These are phyloP conservation scores for Otus sunia DNA, from an alignment of 2,113 vertebrate species.

Conservation along the genomic window DNA sequence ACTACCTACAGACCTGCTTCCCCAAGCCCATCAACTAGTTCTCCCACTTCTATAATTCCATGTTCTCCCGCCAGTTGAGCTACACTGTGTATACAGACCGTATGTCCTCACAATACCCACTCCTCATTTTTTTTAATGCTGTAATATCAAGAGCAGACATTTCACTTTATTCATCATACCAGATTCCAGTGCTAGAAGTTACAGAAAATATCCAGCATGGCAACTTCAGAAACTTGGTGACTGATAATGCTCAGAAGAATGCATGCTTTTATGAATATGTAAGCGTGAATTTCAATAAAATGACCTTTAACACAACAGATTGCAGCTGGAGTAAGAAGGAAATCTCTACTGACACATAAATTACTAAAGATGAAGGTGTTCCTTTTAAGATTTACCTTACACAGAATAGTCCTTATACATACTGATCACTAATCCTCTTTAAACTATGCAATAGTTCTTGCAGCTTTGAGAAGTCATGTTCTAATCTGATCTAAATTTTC, in stretches of 20 bases:
- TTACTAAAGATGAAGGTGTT: slow-evolving; percentile 35
- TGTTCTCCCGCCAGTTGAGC: neutral
- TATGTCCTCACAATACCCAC: neutral
- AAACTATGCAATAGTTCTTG: neutral
- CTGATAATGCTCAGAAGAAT: neutral
- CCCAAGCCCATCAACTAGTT: neutral
- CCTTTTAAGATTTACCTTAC: neutral
- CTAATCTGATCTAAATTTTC: neutral
- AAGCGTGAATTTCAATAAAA: slow-evolving; percentile 31
- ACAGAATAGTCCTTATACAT: neutral
- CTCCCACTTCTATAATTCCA: neutral
- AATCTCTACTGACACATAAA: slow-evolving; percentile 35
- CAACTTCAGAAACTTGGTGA: neutral
- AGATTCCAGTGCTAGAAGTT: neutral
- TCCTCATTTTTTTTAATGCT: neutral
- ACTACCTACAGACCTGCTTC: neutral
- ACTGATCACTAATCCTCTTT: slow-evolving; percentile 23
- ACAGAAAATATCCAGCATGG: neutral
- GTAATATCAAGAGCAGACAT: neutral
- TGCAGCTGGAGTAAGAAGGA: neutral
- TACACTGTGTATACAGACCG: neutral
- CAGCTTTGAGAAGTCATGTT: neutral
- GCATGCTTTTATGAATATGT: neutral
- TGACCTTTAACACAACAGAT: slow-evolving; percentile 34
- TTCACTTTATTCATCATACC: neutral